Conservation (phyloP, 2,888 invertebrate species). For the Sarcophaga subvicina region DNA sequence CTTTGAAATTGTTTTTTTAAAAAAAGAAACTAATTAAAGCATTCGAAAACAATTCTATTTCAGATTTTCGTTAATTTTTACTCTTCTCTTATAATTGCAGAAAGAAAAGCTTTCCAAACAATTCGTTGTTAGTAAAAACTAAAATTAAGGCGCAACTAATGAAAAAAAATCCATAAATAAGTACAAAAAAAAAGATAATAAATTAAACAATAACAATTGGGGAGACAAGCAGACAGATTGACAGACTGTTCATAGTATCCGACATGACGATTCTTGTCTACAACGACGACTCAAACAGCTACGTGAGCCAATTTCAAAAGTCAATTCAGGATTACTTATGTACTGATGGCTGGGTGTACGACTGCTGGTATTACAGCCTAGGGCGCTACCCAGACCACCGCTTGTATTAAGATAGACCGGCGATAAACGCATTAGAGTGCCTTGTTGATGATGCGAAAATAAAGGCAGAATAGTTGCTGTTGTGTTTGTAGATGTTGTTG, state of each 20-base stretch:
- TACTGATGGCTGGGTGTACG: constrained; percentile 71
- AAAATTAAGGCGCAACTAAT: not conserved
- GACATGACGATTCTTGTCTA: constrained; percentile 70
- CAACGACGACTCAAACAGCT: constrained; percentile 72
- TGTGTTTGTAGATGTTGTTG: constrained; percentile 30
- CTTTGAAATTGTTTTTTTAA: not conserved
- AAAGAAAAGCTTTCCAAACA: not conserved
- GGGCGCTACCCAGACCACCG: constrained; percentile 35
- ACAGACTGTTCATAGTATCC: constrained; percentile 67
- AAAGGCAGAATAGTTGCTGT: constrained; percentile 64
- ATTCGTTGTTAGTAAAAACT: constrained; percentile 35
- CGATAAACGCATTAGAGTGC: constrained; percentile 69
- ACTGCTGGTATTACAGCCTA: constrained; percentile 57
- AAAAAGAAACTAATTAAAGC: not conserved
- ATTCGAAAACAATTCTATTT: too few relatives aligned
- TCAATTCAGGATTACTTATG: constrained; percentile 72
- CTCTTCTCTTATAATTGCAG: too few relatives aligned
- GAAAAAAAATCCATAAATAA: not conserved
- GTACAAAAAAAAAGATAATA: constrained; percentile 32
- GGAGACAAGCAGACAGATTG: not conserved
- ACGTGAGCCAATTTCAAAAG: constrained; percentile 72
- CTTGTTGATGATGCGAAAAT: constrained; percentile 67
- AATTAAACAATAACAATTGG: constrained; percentile 45
- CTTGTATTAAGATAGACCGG: constrained; percentile 64
- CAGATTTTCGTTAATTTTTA: too few relatives aligned